phyloP scores from a whole-genome alignment of 2,113 vertebrate genomes.

The Tragelaphus imberbis region DNA sequence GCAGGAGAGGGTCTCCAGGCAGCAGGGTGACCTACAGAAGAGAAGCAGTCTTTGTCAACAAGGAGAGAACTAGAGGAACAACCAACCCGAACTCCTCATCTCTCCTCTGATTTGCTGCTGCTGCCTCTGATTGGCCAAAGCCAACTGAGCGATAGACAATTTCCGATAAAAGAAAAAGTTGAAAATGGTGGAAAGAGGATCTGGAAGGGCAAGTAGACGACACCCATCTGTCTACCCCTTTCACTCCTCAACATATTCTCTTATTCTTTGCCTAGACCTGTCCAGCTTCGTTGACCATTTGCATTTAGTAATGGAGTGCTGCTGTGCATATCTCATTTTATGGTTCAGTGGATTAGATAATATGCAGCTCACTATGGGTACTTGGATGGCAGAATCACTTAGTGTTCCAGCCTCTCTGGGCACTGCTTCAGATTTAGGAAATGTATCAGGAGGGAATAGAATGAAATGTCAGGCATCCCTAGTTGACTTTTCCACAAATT shows the following conservation, averaged over 20 bases:
- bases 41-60: neutral
- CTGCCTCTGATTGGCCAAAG: neutral
- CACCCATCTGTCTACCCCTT: neutral
- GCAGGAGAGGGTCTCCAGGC: neutral
- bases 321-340: neutral
- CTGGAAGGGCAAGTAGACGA: neutral
- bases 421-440: neutral
- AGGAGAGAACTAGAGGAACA: neutral
- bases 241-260: neutral
- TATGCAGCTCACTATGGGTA: neutral
- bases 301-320: neutral
- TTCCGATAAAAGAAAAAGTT: neutral
- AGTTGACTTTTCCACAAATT: neutral
- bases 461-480: neutral
- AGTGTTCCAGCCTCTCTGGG: neutral
- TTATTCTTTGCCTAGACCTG: neutral
- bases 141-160: neutral
- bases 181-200: neutral
- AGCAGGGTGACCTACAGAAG: neutral
- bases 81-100: neutral
- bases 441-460: neutral
- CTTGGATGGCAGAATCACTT: neutral
- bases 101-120: neutral
- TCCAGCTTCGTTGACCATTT: neutral
- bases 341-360: neutral